Base-by-base conservation (phyloP, 2,113 vertebrate species). In the Ifrita kowaldi region DNA sequence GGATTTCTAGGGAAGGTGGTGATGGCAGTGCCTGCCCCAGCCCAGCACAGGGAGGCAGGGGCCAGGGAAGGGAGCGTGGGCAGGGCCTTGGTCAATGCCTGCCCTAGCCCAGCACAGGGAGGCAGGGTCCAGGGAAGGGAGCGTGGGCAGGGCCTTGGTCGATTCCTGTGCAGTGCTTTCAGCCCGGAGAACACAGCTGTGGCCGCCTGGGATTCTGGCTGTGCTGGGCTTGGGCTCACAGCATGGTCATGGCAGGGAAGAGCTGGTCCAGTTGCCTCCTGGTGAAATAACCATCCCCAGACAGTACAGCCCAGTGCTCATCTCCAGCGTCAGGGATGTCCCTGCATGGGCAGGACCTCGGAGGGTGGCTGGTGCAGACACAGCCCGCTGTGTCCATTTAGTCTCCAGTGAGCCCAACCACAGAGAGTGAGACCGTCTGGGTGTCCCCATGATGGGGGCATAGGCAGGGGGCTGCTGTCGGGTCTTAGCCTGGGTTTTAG, bases 121-220 rank as follows among this genome's bases (percentile, higher is more conserved):
- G 65, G 62, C 4, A 3, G 52, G 46, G 16, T 42, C 12, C 16
- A 7, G 81, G 57, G 41, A 63, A 46, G 39, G 59, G 24, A 76
- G 32, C 0, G 0, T 1, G 1, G 28, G 6, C 68, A 87, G 64
- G 27, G 60, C 35, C 13, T 75, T 0, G 0, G 27, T 47, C 13
- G 3, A 2, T 55, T 47, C 13, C n/a, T 39, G 7, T 74, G 13
- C 4, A 5, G 12, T 55, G 46, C 56, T 53, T 71, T 37, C 30
- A 41, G 46, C 16, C 46, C 49, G 33, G 49, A 71, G n/a, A 68
- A 37, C 2, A 0, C 57, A 57, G 37, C 39, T 35, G 23, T 5
- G 2, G 35, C 75, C 0, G 0, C 30, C 47, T 35, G 47, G 24
- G 33, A 44, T 49, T 79, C 24, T 3, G 5, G 19, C 10, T 84